These are phyloP conservation scores for Avahi laniger DNA, from an alignment of 2,797 vertebrate species.

Conservation along the genomic window DNA sequence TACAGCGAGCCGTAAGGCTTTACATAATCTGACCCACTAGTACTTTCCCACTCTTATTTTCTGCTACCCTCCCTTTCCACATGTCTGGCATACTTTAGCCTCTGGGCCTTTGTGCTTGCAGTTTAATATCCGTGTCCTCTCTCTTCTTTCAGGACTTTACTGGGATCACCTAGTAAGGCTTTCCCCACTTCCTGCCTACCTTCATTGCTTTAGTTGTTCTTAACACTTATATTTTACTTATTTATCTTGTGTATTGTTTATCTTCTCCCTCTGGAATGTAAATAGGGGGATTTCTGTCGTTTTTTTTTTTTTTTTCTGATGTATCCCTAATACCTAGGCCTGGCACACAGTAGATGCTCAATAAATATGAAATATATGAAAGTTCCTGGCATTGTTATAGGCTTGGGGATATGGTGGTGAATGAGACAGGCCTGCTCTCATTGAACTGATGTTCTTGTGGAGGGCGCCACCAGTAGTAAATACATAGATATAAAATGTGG, in stretches of 20 bases:
- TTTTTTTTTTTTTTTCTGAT: neutral
- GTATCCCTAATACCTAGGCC: neutral
- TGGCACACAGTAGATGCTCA: neutral
- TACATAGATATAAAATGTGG: neutral
- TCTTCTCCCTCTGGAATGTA: neutral
- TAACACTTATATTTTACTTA: neutral
- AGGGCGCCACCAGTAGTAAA: neutral
- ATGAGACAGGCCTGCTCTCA: neutral
- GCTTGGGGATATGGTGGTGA: neutral
- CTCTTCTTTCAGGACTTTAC: neutral
- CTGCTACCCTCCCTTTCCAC: neutral
- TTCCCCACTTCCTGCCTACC: neutral
- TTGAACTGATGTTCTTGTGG: neutral
- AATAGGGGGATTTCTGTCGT: neutral
- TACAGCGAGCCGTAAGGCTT: neutral
- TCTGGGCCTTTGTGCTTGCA: neutral
- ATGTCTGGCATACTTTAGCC: neutral
- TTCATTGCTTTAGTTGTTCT: neutral
- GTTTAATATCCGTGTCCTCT: neutral
- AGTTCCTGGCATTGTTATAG: neutral
- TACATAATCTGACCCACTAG: neutral
- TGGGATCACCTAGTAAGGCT: neutral
- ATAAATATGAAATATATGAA: neutral
- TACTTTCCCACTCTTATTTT: neutral
- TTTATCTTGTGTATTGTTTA: neutral